A percentile compares a stretch with the other conserved stretches of the same genome.
Conservation (phyloP, 1,140 invertebrate genomes). For the Drosophila sulfurigaster region DNA sequence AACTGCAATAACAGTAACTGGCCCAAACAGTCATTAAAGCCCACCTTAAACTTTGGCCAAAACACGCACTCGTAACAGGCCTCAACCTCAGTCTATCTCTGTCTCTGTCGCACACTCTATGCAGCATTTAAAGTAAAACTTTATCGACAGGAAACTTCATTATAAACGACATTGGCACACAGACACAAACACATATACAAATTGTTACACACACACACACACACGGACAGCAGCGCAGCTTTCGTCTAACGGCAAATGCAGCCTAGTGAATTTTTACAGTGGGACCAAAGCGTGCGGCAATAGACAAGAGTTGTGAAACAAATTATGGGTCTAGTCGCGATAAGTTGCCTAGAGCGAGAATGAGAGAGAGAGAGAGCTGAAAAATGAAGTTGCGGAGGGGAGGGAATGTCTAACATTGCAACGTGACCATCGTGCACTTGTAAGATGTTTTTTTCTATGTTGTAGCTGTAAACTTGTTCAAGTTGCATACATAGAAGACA, state of each 20-base stretch:
- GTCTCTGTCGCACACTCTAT: slow-evolving; percentile 18
- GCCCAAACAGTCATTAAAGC: slow-evolving; percentile 56
- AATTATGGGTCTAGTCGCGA: slow-evolving; percentile 54
- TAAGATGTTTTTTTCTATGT: slow-evolving; percentile 66
- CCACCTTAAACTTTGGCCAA: slow-evolving; percentile 60
- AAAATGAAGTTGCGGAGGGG: neutral
- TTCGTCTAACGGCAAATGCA: slow-evolving; percentile 47
- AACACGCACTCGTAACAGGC: slow-evolving; percentile 26
- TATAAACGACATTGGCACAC: slow-evolving; percentile 81
- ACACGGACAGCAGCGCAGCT: neutral
- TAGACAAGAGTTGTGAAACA: slow-evolving; percentile 52
- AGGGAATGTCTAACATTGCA: slow-evolving; percentile 73
- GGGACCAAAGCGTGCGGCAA: slow-evolving; percentile 38
- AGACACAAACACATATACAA: slow-evolving; percentile 43
- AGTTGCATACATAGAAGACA: slow-evolving; percentile 43
- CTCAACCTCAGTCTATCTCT: slow-evolving; percentile 12
- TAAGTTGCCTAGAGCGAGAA: slow-evolving; percentile 33
- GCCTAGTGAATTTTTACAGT: slow-evolving; percentile 31
- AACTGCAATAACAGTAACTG: slow-evolving; percentile 23
- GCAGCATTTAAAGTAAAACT: slow-evolving; percentile 68
- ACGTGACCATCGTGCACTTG: slow-evolving; percentile 79
- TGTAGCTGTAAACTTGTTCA: slow-evolving; percentile 76
- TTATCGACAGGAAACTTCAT: slow-evolving; percentile 82
- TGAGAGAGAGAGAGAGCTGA: neutral
- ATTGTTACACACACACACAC: neutral